Percentiles rank a stretch among this genome's conserved stretches.
Conservation (phyloP, 2,888 invertebrate species). For the Troilus luridus region DNA sequence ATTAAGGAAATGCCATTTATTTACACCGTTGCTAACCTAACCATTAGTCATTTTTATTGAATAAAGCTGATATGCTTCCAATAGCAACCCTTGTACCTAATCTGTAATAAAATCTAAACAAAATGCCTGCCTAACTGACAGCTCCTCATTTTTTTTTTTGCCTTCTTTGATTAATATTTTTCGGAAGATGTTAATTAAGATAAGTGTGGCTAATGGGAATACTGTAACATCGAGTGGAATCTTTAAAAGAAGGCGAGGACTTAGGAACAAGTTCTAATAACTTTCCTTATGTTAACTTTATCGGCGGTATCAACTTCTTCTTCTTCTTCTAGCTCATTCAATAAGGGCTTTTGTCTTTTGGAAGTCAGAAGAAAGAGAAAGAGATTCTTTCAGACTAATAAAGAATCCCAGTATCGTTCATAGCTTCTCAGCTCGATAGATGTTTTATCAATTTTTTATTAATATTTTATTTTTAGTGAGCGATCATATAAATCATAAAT, state of each 20-base stretch:
- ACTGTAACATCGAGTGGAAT: background rate
- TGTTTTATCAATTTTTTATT: too few relatives aligned
- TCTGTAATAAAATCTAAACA: background rate
- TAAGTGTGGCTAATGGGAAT: background rate
- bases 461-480: too few relatives aligned
- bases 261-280: background rate
- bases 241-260: background rate
- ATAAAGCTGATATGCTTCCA: background rate
- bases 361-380: too few relatives aligned
- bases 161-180: background rate
- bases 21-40: too few relatives aligned
- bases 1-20: too few relatives aligned
- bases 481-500: too few relatives aligned
- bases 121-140: background rate
- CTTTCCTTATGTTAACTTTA: slow-evolving; percentile 19
- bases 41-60: too few relatives aligned
- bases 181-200: background rate
- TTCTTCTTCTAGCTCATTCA: background rate
- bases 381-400: background rate
- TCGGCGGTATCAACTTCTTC: slow-evolving; percentile 6
- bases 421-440: too few relatives aligned
- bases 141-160: background rate
- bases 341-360: background rate
- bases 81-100: background rate
- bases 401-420: too few relatives aligned